Percentiles rank a stretch among this genome's conserved stretches.
Conservation (phyloP, 2,113 vertebrate species). For the Platysteira castanea region DNA sequence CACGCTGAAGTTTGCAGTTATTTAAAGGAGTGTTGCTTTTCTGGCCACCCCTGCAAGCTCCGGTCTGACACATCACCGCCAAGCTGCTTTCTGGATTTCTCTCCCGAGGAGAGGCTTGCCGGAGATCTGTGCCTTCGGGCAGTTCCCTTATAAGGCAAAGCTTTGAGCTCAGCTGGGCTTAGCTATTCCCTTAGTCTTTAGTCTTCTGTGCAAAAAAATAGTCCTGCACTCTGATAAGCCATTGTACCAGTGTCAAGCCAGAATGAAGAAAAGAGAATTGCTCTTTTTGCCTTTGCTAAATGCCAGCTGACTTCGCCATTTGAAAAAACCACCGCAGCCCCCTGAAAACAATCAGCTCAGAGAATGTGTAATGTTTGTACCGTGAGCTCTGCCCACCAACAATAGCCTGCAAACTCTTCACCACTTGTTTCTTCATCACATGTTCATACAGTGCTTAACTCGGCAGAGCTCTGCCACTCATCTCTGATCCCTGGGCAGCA, state of each 20-base stretch:
- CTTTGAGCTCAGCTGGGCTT: neutral
- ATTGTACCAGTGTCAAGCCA: neutral
- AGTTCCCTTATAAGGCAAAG: conserved; percentile 50
- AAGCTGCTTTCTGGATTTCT: neutral
- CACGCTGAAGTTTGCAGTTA: neutral
- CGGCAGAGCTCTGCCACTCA: neutral
- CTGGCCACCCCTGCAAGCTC: neutral
- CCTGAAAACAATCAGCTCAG: neutral
- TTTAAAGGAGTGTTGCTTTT: neutral
- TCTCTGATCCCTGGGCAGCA: neutral
- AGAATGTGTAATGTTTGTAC: neutral
- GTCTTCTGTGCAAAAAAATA: neutral
- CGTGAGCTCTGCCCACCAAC: neutral
- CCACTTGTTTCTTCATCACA: neutral
- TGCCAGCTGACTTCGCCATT: neutral
- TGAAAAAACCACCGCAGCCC: neutral
- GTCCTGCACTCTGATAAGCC: neutral
- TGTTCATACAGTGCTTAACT: neutral
- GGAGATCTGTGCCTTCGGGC: neutral
- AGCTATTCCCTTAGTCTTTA: neutral
- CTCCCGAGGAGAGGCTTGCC: neutral
- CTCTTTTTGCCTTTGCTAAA: neutral
- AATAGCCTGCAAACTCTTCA: neutral
- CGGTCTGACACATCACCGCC: neutral
- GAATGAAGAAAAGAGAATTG: neutral